phyloP scores from a whole-genome alignment of 2,888 invertebrate genomes.

The Pyrrhia umbra region DNA sequence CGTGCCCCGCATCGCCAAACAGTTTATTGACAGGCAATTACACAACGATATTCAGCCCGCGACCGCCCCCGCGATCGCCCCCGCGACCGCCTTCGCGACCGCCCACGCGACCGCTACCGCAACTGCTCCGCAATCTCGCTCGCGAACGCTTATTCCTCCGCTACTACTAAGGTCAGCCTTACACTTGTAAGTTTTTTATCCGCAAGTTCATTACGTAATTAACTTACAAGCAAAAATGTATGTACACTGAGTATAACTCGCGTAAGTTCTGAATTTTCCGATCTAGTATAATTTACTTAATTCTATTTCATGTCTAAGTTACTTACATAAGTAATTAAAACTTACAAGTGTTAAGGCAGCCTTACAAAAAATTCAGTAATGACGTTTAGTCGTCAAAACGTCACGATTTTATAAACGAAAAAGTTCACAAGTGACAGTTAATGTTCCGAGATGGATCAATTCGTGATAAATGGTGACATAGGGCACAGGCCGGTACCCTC shows the following conservation, averaged over 20 bases:
- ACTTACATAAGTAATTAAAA: too few relatives aligned
- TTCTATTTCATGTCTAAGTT: too few relatives aligned
- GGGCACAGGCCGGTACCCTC: conserved; percentile 66
- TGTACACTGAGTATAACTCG: neutral
- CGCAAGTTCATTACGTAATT: neutral
- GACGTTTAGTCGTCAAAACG: conserved; percentile 66
- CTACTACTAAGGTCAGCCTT: neutral
- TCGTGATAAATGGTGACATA: conserved; percentile 80
- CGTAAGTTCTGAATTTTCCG: neutral
- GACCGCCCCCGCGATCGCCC: conserved; percentile 20
- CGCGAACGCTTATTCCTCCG: neutral
- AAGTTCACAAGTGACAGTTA: conserved; percentile 80
- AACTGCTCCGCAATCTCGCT: too few relatives aligned
- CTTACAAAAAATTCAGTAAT: conserved; percentile 71
- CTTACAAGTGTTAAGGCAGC: too few relatives aligned
- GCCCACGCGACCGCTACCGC: conserved; percentile 43
- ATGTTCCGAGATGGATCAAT: conserved; percentile 79
- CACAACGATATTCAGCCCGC: conserved; percentile 56
- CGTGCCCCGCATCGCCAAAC: conserved; percentile 65
- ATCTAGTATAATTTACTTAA: neutral
- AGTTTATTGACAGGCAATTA: conserved; percentile 77
- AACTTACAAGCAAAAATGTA: too few relatives aligned
- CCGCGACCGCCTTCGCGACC: conserved; percentile 34
- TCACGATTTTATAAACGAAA: conserved; percentile 78
- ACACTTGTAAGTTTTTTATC: neutral